phyloP scores from a whole-genome alignment of 1,140 invertebrate species.

The Solen grandis region DNA sequence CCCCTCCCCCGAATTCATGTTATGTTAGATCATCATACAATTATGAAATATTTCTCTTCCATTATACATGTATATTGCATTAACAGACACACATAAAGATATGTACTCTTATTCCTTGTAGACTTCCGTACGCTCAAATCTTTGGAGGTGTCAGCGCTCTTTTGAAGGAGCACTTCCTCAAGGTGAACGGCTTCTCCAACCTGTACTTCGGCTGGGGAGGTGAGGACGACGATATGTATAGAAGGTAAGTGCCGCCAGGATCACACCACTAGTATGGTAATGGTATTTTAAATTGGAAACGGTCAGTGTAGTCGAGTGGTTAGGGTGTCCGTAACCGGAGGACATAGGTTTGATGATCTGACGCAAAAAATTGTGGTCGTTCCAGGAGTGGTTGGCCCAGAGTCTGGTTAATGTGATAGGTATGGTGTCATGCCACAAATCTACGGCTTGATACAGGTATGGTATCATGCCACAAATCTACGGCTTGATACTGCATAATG shows the following conservation, averaged over 20 bases:
- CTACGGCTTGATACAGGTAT: too few relatives aligned
- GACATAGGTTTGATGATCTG: background rate
- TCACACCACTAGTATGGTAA: too few relatives aligned
- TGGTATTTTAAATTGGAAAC: background rate
- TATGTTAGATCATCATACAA: too few relatives aligned
- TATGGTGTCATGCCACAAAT: too few relatives aligned
- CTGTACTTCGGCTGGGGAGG: constrained; percentile 90
- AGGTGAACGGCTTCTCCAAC: constrained; percentile 96
- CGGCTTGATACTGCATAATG: too few relatives aligned
- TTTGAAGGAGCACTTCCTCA: constrained; percentile 84
- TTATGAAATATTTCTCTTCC: too few relatives aligned
- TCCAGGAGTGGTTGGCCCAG: background rate
- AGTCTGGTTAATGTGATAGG: too few relatives aligned
- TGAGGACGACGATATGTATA: constrained; percentile 77
- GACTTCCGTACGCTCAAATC: constrained; percentile 89
- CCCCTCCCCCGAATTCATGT: too few relatives aligned
- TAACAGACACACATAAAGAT: too few relatives aligned
- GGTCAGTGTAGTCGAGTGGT: background rate
- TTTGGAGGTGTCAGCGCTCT: constrained; percentile 88
- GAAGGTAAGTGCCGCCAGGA: constrained; percentile 66
- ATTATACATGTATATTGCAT: too few relatives aligned
- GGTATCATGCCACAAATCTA: too few relatives aligned
- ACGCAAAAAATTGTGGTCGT: background rate
- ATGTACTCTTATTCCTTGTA: too few relatives aligned
- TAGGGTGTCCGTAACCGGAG: background rate